phyloP scores from a whole-genome alignment of 2,113 vertebrate genomes.

The Taxidea taxus region DNA sequence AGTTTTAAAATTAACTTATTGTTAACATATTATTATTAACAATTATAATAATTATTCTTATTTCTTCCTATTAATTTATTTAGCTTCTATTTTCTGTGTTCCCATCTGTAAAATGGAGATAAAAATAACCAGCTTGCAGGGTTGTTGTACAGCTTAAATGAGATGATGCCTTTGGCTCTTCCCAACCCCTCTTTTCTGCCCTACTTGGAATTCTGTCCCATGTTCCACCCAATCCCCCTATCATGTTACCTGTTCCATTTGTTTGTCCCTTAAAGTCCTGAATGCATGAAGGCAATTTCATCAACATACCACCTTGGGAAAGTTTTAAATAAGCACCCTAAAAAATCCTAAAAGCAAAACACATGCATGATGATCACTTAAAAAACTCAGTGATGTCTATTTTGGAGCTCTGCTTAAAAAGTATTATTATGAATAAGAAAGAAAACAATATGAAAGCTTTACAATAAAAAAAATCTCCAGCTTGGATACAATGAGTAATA shows the following conservation, averaged over 20 bases:
- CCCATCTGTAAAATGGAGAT: neutral
- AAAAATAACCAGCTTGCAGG: neutral
- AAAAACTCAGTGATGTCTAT: conserved; percentile 15
- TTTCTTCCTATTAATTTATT: neutral
- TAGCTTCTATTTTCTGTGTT: conserved; percentile 10
- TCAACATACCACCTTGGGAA: neutral
- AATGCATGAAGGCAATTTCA: neutral
- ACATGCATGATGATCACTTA: neutral
- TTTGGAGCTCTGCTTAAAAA: neutral
- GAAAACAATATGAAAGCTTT: neutral
- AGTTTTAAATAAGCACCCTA: neutral
- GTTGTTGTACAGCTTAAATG: neutral
- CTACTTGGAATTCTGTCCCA: neutral
- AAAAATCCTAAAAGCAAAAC: conserved; percentile 13
- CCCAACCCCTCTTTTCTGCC: neutral
- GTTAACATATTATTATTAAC: neutral
- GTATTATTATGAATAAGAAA: neutral
- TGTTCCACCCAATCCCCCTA: neutral
- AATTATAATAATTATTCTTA: neutral
- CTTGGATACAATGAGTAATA: neutral
- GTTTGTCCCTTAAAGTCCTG: neutral
- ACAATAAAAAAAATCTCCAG: neutral
- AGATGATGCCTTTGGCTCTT: neutral
- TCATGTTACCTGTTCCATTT: neutral
- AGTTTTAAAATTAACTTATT: neutral